Evolutionary conservation across 2,888 invertebrate genomes (phyloP), one percentile per base, ranked within the genome.

Genomic region (Cactoblastis cactorum): DNA sequence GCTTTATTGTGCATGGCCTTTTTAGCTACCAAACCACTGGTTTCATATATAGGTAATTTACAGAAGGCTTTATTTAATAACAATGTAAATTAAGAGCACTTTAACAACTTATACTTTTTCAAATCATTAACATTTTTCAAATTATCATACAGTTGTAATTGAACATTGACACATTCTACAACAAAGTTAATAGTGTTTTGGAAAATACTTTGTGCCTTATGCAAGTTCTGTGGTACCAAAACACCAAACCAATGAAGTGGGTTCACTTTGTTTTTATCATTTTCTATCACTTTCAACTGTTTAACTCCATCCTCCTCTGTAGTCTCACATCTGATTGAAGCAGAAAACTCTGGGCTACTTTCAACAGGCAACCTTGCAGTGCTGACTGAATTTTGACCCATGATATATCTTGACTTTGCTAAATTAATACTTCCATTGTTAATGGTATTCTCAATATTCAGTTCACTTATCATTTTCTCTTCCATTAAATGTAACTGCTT

Each of bases 211-310:
- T 95, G 95, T 0, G 96, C 95, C 59, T 90, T 91, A 63, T 94
- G 92, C 66, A 97, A 82, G 70, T 94, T 93, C 67, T 94, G 93
- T 0, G 97, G 96, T 0, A 96, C 95, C 32, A 97, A 80, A 34
- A 96, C 92, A 9, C 97, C 97, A 85, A 97, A 97, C 96, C 96
- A 97, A 57, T 92, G 93, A 24, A 97, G 74, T 0, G 97, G 96
- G 74, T 97, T 92, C 33, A 72, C 79, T 45, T 65, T 81, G 45
- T 74, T 68, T 14, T 76, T 74, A 12, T 67, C 61, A 56, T 73
- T 81, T 52, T 85, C 79, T 45, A 75, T 53, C 2, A 83, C 64
- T 57, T 77, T 77, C 77, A 65, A 84, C 67, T 71, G 90, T 74
- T 68, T 90, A 56, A 66, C 77, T 58, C 86, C 82, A 65, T 82